phyloP scores from a whole-genome alignment of 2,888 invertebrate species.

The Morinoia aosen region DNA sequence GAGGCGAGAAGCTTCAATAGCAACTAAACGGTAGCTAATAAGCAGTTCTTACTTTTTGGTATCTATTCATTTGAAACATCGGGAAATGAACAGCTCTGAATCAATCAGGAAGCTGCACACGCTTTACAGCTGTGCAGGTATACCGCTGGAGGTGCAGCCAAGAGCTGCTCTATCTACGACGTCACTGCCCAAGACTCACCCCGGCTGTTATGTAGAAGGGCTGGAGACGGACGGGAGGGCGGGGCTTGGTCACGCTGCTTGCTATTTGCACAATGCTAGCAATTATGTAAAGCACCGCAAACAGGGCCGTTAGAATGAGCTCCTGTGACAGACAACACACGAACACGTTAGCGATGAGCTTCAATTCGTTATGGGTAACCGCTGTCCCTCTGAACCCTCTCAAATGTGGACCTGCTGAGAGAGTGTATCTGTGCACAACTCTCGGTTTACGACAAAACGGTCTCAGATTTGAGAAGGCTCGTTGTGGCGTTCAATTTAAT shows the following conservation, averaged over 20 bases:
- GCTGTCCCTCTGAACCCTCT: background rate
- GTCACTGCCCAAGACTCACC: constrained; percentile 58
- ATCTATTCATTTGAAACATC: background rate
- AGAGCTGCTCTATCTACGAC: background rate
- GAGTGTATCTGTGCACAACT: background rate
- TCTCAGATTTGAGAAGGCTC: background rate
- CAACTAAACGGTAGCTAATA: background rate
- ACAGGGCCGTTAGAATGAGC: constrained; percentile 67
- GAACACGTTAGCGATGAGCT: constrained; percentile 56
- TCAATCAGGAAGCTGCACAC: background rate
- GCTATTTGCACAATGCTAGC: constrained; percentile 68
- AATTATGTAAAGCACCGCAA: constrained; percentile 68
- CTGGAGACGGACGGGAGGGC: constrained; percentile 65
- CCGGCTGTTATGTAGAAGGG: constrained; percentile 67
- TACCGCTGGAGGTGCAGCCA: no score
- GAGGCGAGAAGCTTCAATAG: background rate
- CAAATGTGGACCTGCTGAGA: background rate
- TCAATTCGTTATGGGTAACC: background rate
- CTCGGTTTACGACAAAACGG: background rate
- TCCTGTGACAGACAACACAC: constrained; percentile 61
- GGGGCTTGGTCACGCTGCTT: constrained; percentile 65
- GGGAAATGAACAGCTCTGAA: background rate
- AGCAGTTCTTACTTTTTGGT: background rate
- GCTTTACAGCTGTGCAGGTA: background rate
- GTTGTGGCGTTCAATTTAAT: background rate